These are phyloP conservation scores for Drosophila trapezifrons DNA, from an alignment of 1,140 invertebrate genomes.

Conservation along the genomic window DNA sequence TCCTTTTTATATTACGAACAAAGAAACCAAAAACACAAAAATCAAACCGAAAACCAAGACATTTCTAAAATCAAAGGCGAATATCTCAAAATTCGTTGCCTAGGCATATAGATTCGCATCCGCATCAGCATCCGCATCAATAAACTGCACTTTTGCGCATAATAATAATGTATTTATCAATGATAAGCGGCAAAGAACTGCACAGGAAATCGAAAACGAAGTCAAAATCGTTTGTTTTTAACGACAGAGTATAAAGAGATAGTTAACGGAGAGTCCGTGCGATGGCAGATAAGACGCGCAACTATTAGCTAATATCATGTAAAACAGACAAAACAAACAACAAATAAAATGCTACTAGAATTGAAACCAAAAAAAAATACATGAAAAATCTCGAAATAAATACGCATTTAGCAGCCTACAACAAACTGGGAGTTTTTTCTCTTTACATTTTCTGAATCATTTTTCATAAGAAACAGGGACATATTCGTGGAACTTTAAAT, in stretches of 20 bases:
- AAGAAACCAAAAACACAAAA: slow-evolving; percentile 10
- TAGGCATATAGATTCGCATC: slow-evolving; percentile 66
- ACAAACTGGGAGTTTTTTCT: slow-evolving; percentile 10
- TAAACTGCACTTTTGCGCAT: slow-evolving; percentile 63
- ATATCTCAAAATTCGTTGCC: slow-evolving; percentile 63
- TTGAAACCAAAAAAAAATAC: slow-evolving; percentile 75
- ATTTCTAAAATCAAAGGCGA: slow-evolving; percentile 54
- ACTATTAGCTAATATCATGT: slow-evolving; percentile 82
- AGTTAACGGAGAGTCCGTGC: slow-evolving; percentile 28
- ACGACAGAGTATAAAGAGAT: slow-evolving; percentile 43
- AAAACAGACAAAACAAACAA: slow-evolving; percentile 70
- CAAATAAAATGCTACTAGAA: slow-evolving; percentile 82
- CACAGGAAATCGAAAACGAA: slow-evolving; percentile 55
- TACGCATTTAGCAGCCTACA: slow-evolving; percentile 80
- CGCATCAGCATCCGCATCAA: slow-evolving; percentile 64
- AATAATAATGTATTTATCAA: slow-evolving; percentile 59
- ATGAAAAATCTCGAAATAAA: slow-evolving; percentile 79
- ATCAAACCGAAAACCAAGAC: slow-evolving; percentile 45
- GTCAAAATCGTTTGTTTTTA: slow-evolving; percentile 66
- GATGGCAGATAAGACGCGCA: slow-evolving; percentile 64
- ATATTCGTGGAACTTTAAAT: too few species aligned
- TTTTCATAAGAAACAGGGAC: too few species aligned
- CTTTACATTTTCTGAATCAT: neutral
- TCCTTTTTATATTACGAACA: slow-evolving; percentile 76
- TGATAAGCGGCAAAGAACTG: slow-evolving; percentile 58